These are phyloP conservation scores for Branchinecta lindahli DNA, from an alignment of 1,140 invertebrate species.

Conservation along the genomic window DNA sequence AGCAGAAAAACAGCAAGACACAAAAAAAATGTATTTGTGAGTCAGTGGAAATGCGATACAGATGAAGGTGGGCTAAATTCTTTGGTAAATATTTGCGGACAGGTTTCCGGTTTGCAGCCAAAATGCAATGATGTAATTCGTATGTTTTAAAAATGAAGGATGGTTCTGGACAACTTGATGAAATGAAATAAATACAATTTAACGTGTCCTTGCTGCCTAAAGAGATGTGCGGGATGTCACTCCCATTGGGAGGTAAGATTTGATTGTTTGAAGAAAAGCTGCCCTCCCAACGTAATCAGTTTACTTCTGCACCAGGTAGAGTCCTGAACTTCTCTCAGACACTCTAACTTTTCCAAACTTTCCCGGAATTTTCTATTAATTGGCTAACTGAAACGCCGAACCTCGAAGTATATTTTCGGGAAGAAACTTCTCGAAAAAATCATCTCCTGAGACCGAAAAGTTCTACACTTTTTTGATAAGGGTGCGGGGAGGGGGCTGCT, in stretches of 20 bases:
- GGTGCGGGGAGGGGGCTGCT: background rate
- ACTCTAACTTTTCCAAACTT: background rate
- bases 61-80: no score
- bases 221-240: no score
- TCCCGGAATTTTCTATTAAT: background rate
- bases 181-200: conserved; percentile 3
- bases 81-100: no score
- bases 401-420: background rate
- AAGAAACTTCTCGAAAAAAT: background rate
- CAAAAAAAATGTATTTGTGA: no score
- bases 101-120: no score
- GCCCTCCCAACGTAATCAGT: background rate
- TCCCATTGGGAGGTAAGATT: no score
- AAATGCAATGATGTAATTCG: no score
- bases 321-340: background rate
- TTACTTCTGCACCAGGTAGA: conserved; percentile 4
- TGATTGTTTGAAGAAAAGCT: no score
- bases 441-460: background rate
- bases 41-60: no score
- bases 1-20: no score
- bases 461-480: conserved; percentile 4
- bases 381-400: conserved; percentile 8
- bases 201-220: conserved; percentile 14
- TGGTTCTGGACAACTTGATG: no score
- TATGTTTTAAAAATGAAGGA: no score